Base-by-base conservation (phyloP, 2,113 vertebrate genomes). In the Hassar affinis region DNA sequence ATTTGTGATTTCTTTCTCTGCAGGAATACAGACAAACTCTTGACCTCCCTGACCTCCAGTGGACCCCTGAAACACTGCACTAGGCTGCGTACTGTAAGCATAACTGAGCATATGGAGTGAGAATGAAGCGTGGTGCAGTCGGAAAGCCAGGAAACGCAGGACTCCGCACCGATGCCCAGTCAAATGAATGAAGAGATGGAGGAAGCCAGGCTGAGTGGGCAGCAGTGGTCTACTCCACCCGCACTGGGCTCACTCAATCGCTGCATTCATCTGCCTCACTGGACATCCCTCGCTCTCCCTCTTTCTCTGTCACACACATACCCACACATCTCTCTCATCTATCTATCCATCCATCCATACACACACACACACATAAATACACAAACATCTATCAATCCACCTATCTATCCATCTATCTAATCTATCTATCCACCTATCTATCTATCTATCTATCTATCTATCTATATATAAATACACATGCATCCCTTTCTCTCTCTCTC, bases 101-200 rank as follows among this genome's bases (percentile, higher is more conserved):
- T 12, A 1, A 10, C 1, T 68, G 6, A 20, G 20, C 17, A 47
- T 47, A 4, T 27, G 6, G 45, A 38, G 25, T 27, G 45, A 51
- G 66, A 42, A 62, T 33, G 25, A 33, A 56, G 38, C 12, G 25
- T 47, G 15, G 7, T 42, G 54, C 59, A 57, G 79, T 2, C 30
- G 15, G 6, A 30, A 33, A 51, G 30, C 15, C 45, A 81, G 15
- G 51, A 4, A n/a, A 11, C 38, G 42, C 59, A 45, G 27, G 10
- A 17, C 10, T 64, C 14, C 66, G 66, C 33, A 75, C 11, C 64
- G 49, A 71, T 18, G 77, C 35, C 47, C 33, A 47, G 27, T 33
- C 22, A 79, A 51, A 82, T 86, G 14, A 64, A 75, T 68, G 18
- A 22, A 79, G 83, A 72, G 57, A 61, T 74, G 49, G 47, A 82